Percentiles rank a stretch among this genome's conserved stretches.
phyloP scores from a whole-genome alignment of 2,113 vertebrate species.

The Solea senegalensis region DNA sequence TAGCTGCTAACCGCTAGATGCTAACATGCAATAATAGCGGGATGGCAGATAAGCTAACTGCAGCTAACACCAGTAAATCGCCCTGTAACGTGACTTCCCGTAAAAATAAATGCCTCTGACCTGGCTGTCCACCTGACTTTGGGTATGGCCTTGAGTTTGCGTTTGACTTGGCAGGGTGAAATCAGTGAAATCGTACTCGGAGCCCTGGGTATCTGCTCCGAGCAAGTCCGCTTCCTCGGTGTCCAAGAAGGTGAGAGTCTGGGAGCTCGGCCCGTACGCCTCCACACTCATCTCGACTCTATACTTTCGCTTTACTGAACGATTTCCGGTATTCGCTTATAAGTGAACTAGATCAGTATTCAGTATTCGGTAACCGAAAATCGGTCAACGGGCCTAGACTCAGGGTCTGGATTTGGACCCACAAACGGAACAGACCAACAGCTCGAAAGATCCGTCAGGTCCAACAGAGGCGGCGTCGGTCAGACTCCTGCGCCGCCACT shows the following conservation, averaged over 20 bases:
- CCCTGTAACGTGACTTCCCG: slow-evolving; percentile 21
- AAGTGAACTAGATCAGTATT: slow-evolving; percentile 2
- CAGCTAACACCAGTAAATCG: slow-evolving; percentile 41
- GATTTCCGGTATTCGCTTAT: slow-evolving; percentile 35
- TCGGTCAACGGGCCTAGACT: neutral
- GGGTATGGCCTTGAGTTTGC: slow-evolving; percentile 88
- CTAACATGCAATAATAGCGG: slow-evolving; percentile 49
- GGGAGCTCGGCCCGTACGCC: slow-evolving; percentile 97
- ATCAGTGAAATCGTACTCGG: slow-evolving; percentile 97
- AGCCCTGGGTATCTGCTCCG: slow-evolving; percentile 95
- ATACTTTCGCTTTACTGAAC: slow-evolving; percentile 65
- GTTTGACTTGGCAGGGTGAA: slow-evolving; percentile 96
- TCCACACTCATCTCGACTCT: slow-evolving; percentile 90
- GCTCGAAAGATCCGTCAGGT: slow-evolving; percentile 76
- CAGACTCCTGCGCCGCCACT: slow-evolving; percentile 69
- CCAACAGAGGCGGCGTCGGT: slow-evolving; percentile 75
- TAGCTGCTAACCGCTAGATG: slow-evolving; percentile 39
- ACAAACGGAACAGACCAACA: slow-evolving; percentile 66
- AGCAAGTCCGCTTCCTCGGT: slow-evolving; percentile 95
- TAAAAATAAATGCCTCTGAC: slow-evolving; percentile 59
- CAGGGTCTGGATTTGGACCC: slow-evolving; percentile 32
- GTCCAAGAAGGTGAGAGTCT: slow-evolving; percentile 97
- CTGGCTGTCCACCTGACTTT: slow-evolving; percentile 84
- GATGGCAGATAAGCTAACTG: slow-evolving; percentile 54
- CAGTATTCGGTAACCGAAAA: neutral